These are phyloP conservation scores for Momotus momota DNA, from an alignment of 2,797 vertebrate species.

Conservation along the genomic window DNA sequence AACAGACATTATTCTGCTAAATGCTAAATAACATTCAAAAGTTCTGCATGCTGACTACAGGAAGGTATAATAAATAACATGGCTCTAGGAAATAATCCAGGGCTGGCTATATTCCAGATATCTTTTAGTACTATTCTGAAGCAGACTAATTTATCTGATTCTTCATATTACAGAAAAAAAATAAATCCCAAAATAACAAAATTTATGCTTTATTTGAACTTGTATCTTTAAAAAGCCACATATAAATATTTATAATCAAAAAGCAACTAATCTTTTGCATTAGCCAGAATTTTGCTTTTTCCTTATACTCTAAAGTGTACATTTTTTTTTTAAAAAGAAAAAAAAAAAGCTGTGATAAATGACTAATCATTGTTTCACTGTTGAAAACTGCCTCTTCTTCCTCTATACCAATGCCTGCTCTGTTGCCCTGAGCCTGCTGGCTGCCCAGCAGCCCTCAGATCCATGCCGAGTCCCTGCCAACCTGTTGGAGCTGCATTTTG, in stretches of 20 bases:
- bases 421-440: not conserved
- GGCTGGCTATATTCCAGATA: not conserved
- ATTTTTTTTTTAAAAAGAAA: too few relatives aligned
- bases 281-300: not conserved
- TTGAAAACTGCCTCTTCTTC: not conserved
- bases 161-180: not conserved
- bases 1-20: not conserved
- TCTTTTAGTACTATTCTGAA: not conserved
- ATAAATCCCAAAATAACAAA: not conserved
- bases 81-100: not conserved
- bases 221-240: not conserved
- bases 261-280: not conserved
- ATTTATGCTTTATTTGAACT: not conserved
- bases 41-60: not conserved
- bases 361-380: not conserved
- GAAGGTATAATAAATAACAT: not conserved
- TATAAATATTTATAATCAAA: not conserved
- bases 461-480: accelerated
- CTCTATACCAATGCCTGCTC: not conserved
- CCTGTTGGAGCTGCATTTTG: not conserved
- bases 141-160: not conserved
- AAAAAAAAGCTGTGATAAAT: not conserved
- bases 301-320: not conserved
- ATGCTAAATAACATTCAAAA: not conserved
- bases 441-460: not conserved